These are phyloP conservation scores for Steinernema khuongi DNA, from an alignment of 1,140 invertebrate genomes.

Conservation along the genomic window DNA sequence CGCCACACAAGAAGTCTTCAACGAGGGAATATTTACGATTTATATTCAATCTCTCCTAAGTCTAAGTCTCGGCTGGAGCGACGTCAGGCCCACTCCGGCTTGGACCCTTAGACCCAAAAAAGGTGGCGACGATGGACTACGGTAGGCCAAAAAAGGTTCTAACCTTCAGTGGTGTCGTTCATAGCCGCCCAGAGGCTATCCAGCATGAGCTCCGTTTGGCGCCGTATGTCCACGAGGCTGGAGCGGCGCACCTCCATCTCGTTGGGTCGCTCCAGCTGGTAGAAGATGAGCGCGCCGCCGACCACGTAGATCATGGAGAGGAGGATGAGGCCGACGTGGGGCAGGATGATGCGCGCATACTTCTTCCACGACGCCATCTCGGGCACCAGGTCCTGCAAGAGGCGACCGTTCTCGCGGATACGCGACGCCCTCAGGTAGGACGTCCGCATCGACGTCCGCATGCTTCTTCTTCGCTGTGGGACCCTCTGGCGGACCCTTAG, in stretches of 20 bases:
- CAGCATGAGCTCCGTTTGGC: constrained; percentile 24
- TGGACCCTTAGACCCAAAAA: too few species aligned
- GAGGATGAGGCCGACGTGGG: constrained; percentile 40
- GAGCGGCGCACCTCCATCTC: constrained; percentile 24
- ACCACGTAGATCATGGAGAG: constrained; percentile 35
- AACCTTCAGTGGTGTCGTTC: constrained; percentile 24
- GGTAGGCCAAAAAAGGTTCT: background rate
- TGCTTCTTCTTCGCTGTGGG: background rate
- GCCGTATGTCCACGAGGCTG: background rate
- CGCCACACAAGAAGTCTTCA: too few species aligned
- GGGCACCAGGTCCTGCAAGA: constrained; percentile 30
- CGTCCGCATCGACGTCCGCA: background rate
- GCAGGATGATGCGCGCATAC: constrained; percentile 38
- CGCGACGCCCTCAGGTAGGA: background rate
- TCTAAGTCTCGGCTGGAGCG: too few species aligned
- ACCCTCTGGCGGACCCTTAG: background rate
- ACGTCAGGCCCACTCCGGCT: too few species aligned
- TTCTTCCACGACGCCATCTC: constrained; percentile 38
- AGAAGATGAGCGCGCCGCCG: constrained; percentile 36
- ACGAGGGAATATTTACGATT: too few species aligned
- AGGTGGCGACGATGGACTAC: too few species aligned
- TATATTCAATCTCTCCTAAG: too few species aligned
- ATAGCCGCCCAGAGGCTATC: constrained; percentile 32
- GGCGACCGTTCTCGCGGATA: background rate
- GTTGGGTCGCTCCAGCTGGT: constrained; percentile 39